A percentile compares a stretch with the other conserved stretches of the same genome.
phyloP scores from a whole-genome alignment of 2,797 vertebrate genomes.

The Sebastes kiyomatsui region DNA sequence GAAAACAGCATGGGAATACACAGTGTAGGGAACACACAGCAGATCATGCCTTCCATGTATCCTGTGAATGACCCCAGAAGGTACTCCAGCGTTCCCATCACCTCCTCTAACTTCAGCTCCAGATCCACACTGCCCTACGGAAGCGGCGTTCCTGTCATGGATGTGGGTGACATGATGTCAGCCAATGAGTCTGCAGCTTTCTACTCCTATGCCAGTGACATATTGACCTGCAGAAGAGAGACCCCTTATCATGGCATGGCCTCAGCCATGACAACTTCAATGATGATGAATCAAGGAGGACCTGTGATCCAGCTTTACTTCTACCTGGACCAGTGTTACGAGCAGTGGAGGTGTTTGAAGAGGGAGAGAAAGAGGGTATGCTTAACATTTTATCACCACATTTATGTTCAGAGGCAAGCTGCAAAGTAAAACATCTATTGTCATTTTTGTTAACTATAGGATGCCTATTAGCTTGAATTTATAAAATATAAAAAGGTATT shows the following conservation, averaged over 20 bases:
- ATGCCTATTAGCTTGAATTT: not conserved
- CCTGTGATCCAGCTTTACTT: constrained; percentile 84
- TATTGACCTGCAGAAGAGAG: constrained; percentile 69
- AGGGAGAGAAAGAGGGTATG: constrained; percentile 93
- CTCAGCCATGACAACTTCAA: constrained; percentile 74
- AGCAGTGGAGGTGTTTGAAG: constrained; percentile 90
- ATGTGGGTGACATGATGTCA: constrained; percentile 74
- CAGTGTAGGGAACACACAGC: constrained; percentile 61
- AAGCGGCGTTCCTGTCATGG: constrained; percentile 69
- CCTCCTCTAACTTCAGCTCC: constrained; percentile 67
- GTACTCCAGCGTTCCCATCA: constrained; percentile 67
- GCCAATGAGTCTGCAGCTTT: constrained; percentile 75
- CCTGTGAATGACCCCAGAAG: constrained; percentile 78
- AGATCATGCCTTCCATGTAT: constrained; percentile 74
- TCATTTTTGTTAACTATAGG: not conserved
- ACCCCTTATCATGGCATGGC: constrained; percentile 72
- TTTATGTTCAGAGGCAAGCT: not conserved
- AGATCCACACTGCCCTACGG: constrained; percentile 68
- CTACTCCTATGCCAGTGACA: constrained; percentile 79
- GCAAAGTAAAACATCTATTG: not conserved
- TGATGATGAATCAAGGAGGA: constrained; percentile 78
- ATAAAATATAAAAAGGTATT: not conserved
- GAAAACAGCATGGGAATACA: constrained; percentile 57
- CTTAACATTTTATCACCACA: not conserved
- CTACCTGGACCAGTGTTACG: constrained; percentile 89